Base-by-base conservation (phyloP, 2,888 invertebrate genomes). In the Esperia sulphurella region DNA sequence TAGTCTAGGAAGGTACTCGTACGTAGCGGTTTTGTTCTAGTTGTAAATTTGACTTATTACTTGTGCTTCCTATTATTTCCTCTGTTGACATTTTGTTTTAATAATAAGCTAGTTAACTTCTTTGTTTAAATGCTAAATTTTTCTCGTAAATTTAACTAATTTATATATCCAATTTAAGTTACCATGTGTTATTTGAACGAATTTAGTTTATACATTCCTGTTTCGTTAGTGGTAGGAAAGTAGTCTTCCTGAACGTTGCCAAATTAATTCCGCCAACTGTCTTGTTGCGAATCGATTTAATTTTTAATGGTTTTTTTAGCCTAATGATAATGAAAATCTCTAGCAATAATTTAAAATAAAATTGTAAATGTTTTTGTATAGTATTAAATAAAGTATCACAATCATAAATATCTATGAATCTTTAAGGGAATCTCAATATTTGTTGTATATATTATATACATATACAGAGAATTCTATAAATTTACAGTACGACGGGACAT, bases 161-260 rank as follows among this genome's bases (percentile, higher is more conserved):
- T 77, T 79, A 82, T 81, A 65, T 81, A 65, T 78, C 79, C 75
- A 79, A 78, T 71, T 58, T 83, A 60, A 83, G 88, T 89, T 89
- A 89, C 88, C 88, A 88, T 82, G 65, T 80, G 83, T 85, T 86
- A 80, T 84, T 80, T 68, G 78, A 85, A 77, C 86, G 86, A 86
- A 86, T 88, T 89, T 87, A 86, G 86, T 88, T 84, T 73, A 76
- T 74, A 81, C 86, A 87, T 83, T 85, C 80, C 84, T 86, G 81
- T 89, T 87, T 87, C 83, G 83, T 85, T 84, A 86, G 84, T 85
- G 77, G 81, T 88, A 88, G 84, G 79, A 84, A 83, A 86, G 85
- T 87, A 87, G 88, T 89, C 89, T 89, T 89, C 88, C 87, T 83
- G 73, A 88, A 86, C 84, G 85, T 87, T 88, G 89, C 89, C 89